phyloP scores from a whole-genome alignment of 1,140 invertebrate species.

The Scaptomyza pallida region DNA sequence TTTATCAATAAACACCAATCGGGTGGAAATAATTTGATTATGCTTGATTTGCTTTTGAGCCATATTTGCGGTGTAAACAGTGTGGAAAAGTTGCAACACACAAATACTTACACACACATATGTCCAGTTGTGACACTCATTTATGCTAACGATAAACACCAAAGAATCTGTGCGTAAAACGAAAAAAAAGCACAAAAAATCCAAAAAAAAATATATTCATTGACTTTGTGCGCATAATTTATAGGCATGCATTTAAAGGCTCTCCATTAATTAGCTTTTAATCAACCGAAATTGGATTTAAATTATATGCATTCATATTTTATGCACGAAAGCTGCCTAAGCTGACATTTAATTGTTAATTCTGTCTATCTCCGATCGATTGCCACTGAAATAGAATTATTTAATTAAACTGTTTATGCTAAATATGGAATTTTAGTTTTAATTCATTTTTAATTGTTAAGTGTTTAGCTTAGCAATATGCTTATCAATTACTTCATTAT shows the following conservation, averaged over 20 bases:
- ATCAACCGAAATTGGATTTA: conserved; percentile 56
- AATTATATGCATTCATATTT: conserved; percentile 2
- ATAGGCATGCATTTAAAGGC: conserved; percentile 60
- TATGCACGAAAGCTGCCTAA: conserved; percentile 55
- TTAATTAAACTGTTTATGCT: no score
- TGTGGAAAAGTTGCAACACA: conserved; percentile 41
- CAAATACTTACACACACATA: conserved; percentile 14
- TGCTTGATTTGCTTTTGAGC: conserved; percentile 82
- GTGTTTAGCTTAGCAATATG: no score
- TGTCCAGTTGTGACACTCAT: conserved; percentile 27
- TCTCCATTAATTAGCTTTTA: conserved; percentile 70
- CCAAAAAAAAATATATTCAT: conserved; percentile 28
- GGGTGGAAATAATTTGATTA: conserved; percentile 84
- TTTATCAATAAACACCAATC: conserved; percentile 84
- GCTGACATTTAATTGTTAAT: conserved; percentile 53
- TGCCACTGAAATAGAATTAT: background rate
- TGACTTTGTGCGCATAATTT: conserved; percentile 61
- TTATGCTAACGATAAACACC: conserved; percentile 34
- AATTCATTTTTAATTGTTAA: no score
- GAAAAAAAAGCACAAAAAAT: background rate
- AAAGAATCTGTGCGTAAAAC: conserved; percentile 20
- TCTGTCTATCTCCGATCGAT: background rate
- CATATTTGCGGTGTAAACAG: conserved; percentile 80
- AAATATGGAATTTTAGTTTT: no score
- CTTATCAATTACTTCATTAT: no score